phyloP scores from a whole-genome alignment of 2,888 invertebrate genomes.

The Anodontia alba region DNA sequence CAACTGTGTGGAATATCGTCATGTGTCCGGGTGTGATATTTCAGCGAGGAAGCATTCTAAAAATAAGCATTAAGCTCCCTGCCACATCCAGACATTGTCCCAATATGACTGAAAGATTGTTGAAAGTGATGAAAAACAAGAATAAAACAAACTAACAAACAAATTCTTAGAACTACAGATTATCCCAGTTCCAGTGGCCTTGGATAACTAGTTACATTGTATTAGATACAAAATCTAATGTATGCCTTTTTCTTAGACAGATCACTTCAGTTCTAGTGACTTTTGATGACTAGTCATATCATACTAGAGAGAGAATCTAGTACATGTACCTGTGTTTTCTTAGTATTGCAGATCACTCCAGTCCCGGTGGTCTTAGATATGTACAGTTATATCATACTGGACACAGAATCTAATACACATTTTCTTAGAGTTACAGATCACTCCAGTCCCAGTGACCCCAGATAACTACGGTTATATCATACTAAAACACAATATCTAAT shows the following conservation, averaged over 20 bases:
- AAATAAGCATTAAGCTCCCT: too few species aligned
- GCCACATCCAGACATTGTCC: too few species aligned
- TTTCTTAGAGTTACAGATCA: conserved; percentile 80
- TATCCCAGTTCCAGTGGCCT: too few species aligned
- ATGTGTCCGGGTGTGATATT: too few species aligned
- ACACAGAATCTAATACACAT: conserved; percentile 75
- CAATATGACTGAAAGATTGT: too few species aligned
- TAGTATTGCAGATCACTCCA: conserved; percentile 81
- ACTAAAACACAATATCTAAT: conserved; percentile 65
- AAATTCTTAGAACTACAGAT: too few species aligned
- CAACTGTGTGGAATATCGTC: too few species aligned
- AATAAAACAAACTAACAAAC: too few species aligned
- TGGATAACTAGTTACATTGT: too few species aligned
- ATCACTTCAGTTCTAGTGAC: conserved; percentile 81
- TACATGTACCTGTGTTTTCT: conserved; percentile 75
- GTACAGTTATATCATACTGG: conserved; percentile 81
- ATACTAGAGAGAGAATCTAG: conserved; percentile 76
- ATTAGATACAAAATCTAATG: too few species aligned
- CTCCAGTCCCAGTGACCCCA: conserved; percentile 79
- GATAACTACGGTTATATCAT: conserved; percentile 82
- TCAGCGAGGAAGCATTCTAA: too few species aligned
- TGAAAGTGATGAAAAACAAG: too few species aligned
- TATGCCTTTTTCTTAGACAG: conserved; percentile 66
- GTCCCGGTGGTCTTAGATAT: conserved; percentile 79
- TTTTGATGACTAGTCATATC: conserved; percentile 81